phyloP scores from a whole-genome alignment of 2,888 invertebrate genomes.

The Diploptera punctata region DNA sequence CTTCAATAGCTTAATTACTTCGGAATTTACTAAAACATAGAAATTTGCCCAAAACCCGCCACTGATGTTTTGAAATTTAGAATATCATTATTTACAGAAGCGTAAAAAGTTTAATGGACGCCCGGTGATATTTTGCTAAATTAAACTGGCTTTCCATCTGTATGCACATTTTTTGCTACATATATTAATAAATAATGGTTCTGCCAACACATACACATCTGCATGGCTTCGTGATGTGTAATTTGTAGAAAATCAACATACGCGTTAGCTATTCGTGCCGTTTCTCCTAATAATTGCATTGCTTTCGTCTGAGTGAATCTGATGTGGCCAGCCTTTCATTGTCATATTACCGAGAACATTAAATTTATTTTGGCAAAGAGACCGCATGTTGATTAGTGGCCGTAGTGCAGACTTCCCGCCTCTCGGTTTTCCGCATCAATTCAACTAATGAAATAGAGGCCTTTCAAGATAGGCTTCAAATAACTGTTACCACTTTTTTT shows the following conservation, averaged over 20 bases:
- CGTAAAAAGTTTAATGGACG: neutral
- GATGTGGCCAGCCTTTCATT: neutral
- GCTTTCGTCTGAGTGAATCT: neutral
- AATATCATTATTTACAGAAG: neutral
- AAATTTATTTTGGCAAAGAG: too few relatives aligned
- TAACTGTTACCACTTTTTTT: too few relatives aligned
- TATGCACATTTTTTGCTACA: neutral
- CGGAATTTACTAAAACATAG: too few relatives aligned
- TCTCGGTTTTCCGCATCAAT: too few relatives aligned
- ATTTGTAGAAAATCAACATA: neutral
- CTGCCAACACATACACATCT: neutral
- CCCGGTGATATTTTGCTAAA: neutral
- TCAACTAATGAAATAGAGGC: too few relatives aligned
- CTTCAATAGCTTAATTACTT: too few relatives aligned
- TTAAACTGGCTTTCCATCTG: neutral
- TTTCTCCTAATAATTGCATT: neutral
- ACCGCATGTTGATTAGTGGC: too few relatives aligned
- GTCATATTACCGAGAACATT: too few relatives aligned
- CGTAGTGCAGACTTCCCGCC: too few relatives aligned
- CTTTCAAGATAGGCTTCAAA: too few relatives aligned
- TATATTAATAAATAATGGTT: neutral
- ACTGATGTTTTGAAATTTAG: too few relatives aligned
- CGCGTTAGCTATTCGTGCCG: neutral
- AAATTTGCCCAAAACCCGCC: too few relatives aligned
- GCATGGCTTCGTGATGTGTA: neutral